Conservation (phyloP, 2,113 vertebrate genomes). For the Aythya baeri region DNA sequence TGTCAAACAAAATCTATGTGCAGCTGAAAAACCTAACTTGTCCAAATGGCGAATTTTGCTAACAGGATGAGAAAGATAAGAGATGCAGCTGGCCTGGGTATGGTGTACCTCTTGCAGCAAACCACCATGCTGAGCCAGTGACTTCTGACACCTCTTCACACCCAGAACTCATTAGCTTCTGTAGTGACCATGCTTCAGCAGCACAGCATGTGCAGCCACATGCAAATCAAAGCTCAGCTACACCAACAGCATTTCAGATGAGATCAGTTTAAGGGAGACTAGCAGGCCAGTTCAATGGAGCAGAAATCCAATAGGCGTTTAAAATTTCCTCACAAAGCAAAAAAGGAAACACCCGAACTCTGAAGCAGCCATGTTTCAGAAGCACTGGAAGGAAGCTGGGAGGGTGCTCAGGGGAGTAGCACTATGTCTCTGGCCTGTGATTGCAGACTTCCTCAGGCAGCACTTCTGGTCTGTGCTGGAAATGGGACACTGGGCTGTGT, state of each 20-base stretch:
- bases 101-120: background rate
- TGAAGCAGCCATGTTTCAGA: background rate
- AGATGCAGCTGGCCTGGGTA: background rate
- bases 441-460: background rate
- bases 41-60: background rate
- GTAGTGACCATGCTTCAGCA: background rate
- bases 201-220: too few species aligned
- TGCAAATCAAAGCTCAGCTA: background rate
- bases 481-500: background rate
- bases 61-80: background rate
- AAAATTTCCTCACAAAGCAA: background rate
- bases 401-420: background rate
- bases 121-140: background rate
- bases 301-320: rapidly evolving
- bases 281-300: background rate
- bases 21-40: background rate
- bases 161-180: background rate
- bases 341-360: background rate
- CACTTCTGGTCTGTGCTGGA: background rate
- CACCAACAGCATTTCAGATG: background rate
- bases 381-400: background rate
- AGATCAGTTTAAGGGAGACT: background rate
- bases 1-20: background rate
- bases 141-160: background rate
- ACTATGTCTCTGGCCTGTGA: background rate